Base-by-base conservation (phyloP, 2,888 invertebrate genomes). In the Acanthosepion esculentum region DNA sequence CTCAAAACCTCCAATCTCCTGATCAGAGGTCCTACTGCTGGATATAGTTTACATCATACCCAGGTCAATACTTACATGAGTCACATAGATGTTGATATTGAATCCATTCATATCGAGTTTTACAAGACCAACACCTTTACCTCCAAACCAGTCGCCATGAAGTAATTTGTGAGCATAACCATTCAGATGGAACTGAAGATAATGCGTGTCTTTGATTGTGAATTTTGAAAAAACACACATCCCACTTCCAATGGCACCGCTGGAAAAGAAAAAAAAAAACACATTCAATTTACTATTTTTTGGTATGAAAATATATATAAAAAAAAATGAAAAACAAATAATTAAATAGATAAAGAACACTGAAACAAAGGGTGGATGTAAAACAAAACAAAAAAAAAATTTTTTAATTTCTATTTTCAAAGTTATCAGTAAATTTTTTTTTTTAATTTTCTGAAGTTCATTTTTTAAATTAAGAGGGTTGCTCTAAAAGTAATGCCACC, bases 121-220 rank as follows among this genome's bases (percentile, higher is more conserved):
- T 93, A 96, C 97, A 95, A 98, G 96, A 7, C 98, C 98, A 33
- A 97, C 96, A 33, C 97, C 99, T 98, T 99, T 99, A 10, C 99
- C 99, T 91, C 99, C 99, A 97, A 99, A 99, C 99, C 99, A 99
- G 97, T 99, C 99, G 0, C 99, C 99, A 97, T 99, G 99, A 95
- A 99, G 99, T 95, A 99, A 98, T 98, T 99, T 98, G 98, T 99
- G 99, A 93, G 99, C 98, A 97, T 99, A 99, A 7, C 99, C 99
- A 98, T 99, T 99, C n/a, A 99, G 98, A 41, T 99, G 98, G 98
- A 99, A 99, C 95, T 98, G 98, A 97, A 99, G 99, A 97, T 98
- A 99, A 97, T 99, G 98, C 0, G 98, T 98, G 97, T 99, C 98
- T 96, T 98, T 94, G 59, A 97, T 97, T 10, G 96, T 95, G 94